phyloP scores from a whole-genome alignment of 2,797 vertebrate genomes.

The Alauda arvensis region DNA sequence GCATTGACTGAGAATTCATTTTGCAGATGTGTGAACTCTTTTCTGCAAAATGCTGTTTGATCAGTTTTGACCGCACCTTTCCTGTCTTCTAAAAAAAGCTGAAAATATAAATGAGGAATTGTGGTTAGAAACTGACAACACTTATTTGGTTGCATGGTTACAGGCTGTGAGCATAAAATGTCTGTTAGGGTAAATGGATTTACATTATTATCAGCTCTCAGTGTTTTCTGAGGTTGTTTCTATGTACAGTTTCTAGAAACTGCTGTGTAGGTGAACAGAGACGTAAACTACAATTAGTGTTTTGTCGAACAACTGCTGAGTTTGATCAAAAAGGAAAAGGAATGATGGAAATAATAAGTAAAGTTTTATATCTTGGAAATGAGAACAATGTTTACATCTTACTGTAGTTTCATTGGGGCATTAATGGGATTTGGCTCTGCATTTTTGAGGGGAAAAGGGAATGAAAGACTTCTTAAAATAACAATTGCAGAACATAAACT shows the following conservation, averaged over 20 bases:
- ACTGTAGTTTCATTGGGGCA: neutral
- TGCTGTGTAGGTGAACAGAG: neutral
- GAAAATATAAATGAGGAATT: slow-evolving; percentile 23
- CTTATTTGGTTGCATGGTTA: slow-evolving; percentile 47
- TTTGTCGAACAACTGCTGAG: neutral
- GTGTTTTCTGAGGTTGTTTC: slow-evolving; percentile 1
- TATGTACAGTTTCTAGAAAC: neutral
- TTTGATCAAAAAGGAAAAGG: neutral
- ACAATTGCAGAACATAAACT: neutral
- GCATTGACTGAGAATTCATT: slow-evolving; percentile 1
- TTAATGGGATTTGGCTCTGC: neutral
- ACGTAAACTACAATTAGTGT: neutral
- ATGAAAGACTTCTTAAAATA: neutral
- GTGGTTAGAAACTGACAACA: slow-evolving; percentile 27
- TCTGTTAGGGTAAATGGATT: neutral
- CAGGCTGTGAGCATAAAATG: neutral
- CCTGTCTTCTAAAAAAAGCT: slow-evolving; percentile 46
- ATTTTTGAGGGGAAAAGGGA: neutral
- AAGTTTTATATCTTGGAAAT: neutral
- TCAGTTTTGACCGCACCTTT: slow-evolving; percentile 52
- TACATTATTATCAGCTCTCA: neutral
- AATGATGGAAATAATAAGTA: neutral
- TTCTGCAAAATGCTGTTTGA: slow-evolving; percentile 20
- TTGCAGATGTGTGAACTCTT: slow-evolving; percentile 29
- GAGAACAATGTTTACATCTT: neutral